Evolutionary conservation across 2,113 vertebrate genomes (phyloP).

Genomic region (Psilopogon haemacephalus): DNA sequence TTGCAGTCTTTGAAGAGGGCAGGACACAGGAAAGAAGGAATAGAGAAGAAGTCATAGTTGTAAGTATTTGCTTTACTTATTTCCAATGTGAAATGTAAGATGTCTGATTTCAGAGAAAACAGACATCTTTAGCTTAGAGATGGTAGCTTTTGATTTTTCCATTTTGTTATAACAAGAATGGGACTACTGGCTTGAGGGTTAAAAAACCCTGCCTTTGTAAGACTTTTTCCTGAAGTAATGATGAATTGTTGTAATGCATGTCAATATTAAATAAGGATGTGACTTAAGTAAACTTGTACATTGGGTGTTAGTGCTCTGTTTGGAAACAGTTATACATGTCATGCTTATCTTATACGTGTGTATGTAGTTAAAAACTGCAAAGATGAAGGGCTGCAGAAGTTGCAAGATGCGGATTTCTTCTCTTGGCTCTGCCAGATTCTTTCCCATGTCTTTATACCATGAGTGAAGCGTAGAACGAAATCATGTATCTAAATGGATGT

Average conservation of each 20-base stretch:
- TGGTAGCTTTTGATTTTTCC: background rate
- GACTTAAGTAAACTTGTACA: background rate
- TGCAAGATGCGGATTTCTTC: background rate
- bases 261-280: background rate
- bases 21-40: background rate
- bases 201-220: background rate
- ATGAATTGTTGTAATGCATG: background rate
- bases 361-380: background rate
- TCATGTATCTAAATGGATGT: background rate
- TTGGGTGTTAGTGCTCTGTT: background rate
- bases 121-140: background rate
- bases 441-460: background rate
- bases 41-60: background rate
- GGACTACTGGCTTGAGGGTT: background rate
- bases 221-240: background rate
- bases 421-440: background rate
- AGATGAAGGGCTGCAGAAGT: background rate
- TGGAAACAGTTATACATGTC: background rate
- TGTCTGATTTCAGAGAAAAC: background rate
- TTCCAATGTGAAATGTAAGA: background rate
- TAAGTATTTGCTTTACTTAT: background rate
- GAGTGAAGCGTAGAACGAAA: background rate
- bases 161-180: background rate
- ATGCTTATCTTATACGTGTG: background rate
- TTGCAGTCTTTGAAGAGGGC: background rate